Evolutionary conservation across 2,888 invertebrate genomes (phyloP).

Genomic region (Cephus runcator): DNA sequence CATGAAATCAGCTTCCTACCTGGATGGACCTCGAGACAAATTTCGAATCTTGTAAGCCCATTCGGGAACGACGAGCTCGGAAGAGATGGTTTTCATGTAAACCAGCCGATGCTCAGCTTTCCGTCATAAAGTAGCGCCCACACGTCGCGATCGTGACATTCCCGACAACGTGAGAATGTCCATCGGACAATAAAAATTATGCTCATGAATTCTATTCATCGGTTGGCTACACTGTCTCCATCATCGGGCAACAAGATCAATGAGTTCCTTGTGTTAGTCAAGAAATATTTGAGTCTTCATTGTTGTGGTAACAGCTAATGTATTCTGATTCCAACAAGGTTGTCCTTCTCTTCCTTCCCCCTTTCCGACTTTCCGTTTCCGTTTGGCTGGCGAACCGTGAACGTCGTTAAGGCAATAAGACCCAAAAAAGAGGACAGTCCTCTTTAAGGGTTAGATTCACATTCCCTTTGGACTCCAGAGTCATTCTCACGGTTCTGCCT

Average conservation of each 20-base stretch:
- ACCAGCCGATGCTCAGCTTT: conserved; percentile 48
- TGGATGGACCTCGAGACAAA: not conserved
- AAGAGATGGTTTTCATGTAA: conserved; percentile 42
- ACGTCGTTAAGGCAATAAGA: not conserved
- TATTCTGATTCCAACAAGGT: not conserved
- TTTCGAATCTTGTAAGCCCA: not conserved
- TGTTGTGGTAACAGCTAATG: not conserved
- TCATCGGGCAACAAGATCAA: not conserved
- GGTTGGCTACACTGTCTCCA: not conserved
- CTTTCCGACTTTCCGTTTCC: not conserved
- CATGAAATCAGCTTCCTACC: not conserved
- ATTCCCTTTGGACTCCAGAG: not conserved
- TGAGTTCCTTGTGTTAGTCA: not conserved
- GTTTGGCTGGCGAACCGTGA: not conserved
- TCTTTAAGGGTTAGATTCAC: not conserved
- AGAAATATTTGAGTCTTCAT: not conserved
- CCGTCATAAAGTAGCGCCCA: conserved; percentile 51
- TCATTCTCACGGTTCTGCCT: not conserved
- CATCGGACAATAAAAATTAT: conserved; percentile 43
- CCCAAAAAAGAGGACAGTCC: not conserved
- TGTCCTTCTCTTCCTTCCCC: not conserved
- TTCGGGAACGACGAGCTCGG: not conserved
- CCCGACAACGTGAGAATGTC: conserved; percentile 48
- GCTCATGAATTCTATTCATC: conserved; percentile 41
- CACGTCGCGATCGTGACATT: conserved; percentile 30